Evolutionary conservation across 2,797 vertebrate species (phyloP).

Genomic region (Coregonus ussuriensis): DNA sequence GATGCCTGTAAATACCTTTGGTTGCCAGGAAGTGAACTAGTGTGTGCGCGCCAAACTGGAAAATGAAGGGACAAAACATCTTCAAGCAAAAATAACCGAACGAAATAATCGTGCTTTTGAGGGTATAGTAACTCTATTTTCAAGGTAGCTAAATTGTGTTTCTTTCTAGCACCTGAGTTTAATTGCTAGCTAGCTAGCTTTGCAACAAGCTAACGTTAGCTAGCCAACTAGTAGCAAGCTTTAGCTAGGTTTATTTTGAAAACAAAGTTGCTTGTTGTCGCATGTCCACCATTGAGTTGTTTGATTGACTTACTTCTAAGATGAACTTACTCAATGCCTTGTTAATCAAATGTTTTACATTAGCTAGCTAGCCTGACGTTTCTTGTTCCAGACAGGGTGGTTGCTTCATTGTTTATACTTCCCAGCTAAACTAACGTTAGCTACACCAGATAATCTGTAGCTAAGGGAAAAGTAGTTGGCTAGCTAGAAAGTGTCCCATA

Average conservation of each 20-base stretch:
- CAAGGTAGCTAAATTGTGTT: background rate
- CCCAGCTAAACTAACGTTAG: background rate
- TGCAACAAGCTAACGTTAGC: slow-evolving; percentile 3
- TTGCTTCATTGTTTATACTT: slow-evolving; percentile 6
- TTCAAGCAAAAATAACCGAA: slow-evolving; percentile 9
- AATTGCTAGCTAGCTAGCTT: background rate
- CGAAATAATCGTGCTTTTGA: slow-evolving; percentile 35
- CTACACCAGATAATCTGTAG: no score
- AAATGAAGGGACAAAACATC: slow-evolving; percentile 53
- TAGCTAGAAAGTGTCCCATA: background rate
- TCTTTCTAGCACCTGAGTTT: slow-evolving; percentile 31
- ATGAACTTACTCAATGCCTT: background rate
- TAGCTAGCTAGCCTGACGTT: background rate
- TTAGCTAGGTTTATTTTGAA: slow-evolving; percentile 10
- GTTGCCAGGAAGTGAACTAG: slow-evolving; percentile 68
- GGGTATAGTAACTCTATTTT: slow-evolving; percentile 39
- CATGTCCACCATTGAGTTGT: background rate
- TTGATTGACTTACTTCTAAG: background rate
- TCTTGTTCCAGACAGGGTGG: background rate
- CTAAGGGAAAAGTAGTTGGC: background rate
- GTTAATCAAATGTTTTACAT: background rate
- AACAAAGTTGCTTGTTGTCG: slow-evolving; percentile 1
- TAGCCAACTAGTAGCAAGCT: background rate
- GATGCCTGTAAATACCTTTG: slow-evolving; percentile 64
- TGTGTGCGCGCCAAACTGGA: slow-evolving; percentile 38